A percentile compares a stretch with the other conserved stretches of the same genome.
phyloP scores from a whole-genome alignment of 2,113 vertebrate genomes.

The Cyprinodon brontotheroides region DNA sequence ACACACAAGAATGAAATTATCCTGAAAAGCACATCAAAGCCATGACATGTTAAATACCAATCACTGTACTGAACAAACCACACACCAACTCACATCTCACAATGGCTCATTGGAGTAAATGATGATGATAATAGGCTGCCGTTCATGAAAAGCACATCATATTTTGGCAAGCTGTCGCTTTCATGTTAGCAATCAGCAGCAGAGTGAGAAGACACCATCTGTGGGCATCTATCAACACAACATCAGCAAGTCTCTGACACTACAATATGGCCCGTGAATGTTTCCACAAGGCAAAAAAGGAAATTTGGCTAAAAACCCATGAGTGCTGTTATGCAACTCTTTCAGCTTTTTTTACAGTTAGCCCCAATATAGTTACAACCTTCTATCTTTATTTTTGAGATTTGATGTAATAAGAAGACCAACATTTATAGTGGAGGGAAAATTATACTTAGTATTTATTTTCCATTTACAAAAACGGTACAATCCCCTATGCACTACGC shows the following conservation, averaged over 20 bases:
- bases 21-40: neutral
- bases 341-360: neutral
- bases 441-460: neutral
- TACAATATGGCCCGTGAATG: constrained; percentile 14
- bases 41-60: constrained; percentile 18
- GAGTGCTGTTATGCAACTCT: neutral
- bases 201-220: constrained; percentile 66
- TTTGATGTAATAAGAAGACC: too few species aligned
- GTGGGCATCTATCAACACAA: constrained; percentile 64
- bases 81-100: constrained; percentile 10
- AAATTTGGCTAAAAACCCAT: neutral
- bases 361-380: neutral
- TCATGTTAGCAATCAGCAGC: constrained; percentile 63
- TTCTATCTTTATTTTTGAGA: neutral
- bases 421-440: neutral
- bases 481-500: too few species aligned
- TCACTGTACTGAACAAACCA: constrained; percentile 13
- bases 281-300: constrained; percentile 21
- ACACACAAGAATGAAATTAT: neutral
- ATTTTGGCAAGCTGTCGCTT: constrained; percentile 58
- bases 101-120: constrained; percentile 34
- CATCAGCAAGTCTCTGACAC: constrained; percentile 56
- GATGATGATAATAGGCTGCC: constrained; percentile 44
- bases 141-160: constrained; percentile 38
- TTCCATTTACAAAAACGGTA: too few species aligned